phyloP scores from a whole-genome alignment of 2,888 invertebrate genomes.

The Melitaea athalia region DNA sequence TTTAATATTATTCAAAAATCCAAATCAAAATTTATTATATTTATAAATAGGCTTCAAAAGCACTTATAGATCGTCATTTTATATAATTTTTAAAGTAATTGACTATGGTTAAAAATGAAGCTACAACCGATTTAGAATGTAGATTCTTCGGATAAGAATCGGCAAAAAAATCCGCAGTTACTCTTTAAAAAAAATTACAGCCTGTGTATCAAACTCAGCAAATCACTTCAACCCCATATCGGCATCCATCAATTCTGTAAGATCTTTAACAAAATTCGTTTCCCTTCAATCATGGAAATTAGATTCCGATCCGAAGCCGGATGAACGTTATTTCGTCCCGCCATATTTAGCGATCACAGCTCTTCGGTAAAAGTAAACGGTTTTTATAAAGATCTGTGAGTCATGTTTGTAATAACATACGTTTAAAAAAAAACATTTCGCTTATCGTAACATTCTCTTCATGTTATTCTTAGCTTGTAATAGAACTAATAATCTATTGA shows the following conservation, averaged over 20 bases:
- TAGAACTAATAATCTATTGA: conserved; percentile 21
- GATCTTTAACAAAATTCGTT: conserved; percentile 31
- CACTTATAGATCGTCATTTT: no score
- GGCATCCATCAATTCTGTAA: conserved; percentile 15
- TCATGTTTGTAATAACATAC: conserved; percentile 23
- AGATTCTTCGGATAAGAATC: no score
- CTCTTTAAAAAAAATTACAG: no score
- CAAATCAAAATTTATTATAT: no score
- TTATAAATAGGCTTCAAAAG: no score
- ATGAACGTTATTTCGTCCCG: conserved; percentile 20
- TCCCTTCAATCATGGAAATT: conserved; percentile 30
- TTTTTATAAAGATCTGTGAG: conserved; percentile 23
- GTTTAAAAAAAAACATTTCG: conserved; percentile 19
- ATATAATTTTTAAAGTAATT: no score
- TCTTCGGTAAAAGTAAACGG: conserved; percentile 5
- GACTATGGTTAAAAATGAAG: no score
- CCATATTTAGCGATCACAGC: conserved; percentile 32
- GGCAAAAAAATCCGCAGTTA: no score
- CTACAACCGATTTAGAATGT: no score
- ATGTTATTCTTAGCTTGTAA: conserved; percentile 26
- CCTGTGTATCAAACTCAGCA: neutral
- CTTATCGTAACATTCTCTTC: conserved; percentile 32
- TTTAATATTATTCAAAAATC: no score
- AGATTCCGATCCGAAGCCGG: conserved; percentile 21
- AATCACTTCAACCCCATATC: conserved; percentile 18